Percentiles rank a stretch among this genome's conserved stretches.
phyloP scores from a whole-genome alignment of 1,140 invertebrate species.

The Drosophila orosa region DNA sequence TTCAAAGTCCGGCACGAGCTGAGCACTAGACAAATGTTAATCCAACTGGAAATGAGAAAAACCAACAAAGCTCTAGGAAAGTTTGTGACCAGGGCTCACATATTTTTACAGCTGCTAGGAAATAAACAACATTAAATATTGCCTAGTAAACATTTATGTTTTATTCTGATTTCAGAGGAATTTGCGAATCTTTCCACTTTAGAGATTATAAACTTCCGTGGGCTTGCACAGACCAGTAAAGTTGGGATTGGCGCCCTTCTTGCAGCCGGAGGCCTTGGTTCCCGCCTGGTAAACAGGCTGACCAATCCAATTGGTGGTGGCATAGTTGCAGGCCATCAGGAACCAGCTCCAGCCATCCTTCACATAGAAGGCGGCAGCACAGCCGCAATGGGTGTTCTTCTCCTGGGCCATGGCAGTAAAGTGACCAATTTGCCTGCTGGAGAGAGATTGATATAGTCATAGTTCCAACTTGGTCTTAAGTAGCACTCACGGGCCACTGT shows the following conservation, averaged over 20 bases:
- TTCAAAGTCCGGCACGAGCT: constrained; percentile 8
- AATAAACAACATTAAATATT: not conserved
- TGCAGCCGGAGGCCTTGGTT: constrained; percentile 23
- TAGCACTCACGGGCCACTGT: constrained; percentile 44
- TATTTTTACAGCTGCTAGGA: constrained; percentile 7
- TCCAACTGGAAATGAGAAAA: not conserved
- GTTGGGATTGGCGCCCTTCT: constrained; percentile 34
- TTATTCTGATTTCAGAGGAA: not conserved
- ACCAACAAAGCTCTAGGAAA: not conserved
- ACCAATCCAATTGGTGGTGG: constrained; percentile 60
- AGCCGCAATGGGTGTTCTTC: constrained; percentile 59
- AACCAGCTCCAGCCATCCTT: constrained; percentile 33
- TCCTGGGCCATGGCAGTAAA: constrained; percentile 68
- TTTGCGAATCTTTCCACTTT: not conserved
- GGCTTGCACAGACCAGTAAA: constrained; percentile 56
- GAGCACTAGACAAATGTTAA: constrained; percentile 31
- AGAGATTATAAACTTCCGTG: constrained; percentile 64
- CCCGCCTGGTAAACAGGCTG: constrained; percentile 45
- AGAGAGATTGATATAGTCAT: too few species aligned
- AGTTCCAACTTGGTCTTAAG: too few species aligned
- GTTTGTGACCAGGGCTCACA: not conserved
- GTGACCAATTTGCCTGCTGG: constrained; percentile 55
- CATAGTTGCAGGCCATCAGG: constrained; percentile 67
- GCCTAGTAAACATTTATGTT: not conserved
- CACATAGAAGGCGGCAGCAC: constrained; percentile 51